A percentile compares a stretch with the other conserved stretches of the same genome.
Conservation (phyloP, 2,888 invertebrate species). For the Drosophila pseudotalamancana region DNA sequence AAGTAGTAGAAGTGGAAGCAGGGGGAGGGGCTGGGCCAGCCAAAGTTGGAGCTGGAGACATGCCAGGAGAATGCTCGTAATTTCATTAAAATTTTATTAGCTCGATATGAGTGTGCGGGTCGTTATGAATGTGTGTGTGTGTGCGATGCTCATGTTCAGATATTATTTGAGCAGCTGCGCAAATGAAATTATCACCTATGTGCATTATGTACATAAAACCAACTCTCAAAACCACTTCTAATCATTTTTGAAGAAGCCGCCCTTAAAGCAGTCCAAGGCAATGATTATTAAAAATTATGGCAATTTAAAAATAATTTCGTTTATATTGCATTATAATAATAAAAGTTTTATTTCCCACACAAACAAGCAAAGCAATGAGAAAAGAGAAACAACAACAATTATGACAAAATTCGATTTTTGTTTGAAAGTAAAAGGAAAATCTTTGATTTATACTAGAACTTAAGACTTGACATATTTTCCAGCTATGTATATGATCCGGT, state of each 20-base stretch:
- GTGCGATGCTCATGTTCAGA: constrained; percentile 35
- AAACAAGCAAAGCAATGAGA: too few relatives aligned
- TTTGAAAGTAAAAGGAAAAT: too few relatives aligned
- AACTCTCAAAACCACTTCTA: constrained; percentile 3
- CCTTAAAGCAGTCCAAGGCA: not conserved
- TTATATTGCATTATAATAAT: too few relatives aligned
- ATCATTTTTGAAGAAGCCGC: not conserved
- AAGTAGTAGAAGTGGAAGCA: too few relatives aligned
- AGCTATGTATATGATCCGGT: too few relatives aligned
- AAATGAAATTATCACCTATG: constrained; percentile 79
- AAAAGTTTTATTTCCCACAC: too few relatives aligned
- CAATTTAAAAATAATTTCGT: not conserved
- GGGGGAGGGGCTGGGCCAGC: too few relatives aligned
- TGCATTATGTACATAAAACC: constrained; percentile 51
- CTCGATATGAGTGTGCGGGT: constrained; percentile 62
- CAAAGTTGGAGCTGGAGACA: constrained; percentile 11
- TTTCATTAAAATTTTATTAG: constrained; percentile 79
- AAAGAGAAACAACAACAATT: too few relatives aligned
- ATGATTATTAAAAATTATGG: not conserved
- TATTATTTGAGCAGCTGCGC: constrained; percentile 62
- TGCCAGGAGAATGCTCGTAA: constrained; percentile 60
- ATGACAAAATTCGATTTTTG: too few relatives aligned
- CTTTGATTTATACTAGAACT: too few relatives aligned
- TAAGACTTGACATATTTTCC: too few relatives aligned
- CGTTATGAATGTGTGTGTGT: constrained; percentile 25